Base-by-base conservation (phyloP, 2,113 vertebrate genomes). In the Oncorhynchus keta region DNA sequence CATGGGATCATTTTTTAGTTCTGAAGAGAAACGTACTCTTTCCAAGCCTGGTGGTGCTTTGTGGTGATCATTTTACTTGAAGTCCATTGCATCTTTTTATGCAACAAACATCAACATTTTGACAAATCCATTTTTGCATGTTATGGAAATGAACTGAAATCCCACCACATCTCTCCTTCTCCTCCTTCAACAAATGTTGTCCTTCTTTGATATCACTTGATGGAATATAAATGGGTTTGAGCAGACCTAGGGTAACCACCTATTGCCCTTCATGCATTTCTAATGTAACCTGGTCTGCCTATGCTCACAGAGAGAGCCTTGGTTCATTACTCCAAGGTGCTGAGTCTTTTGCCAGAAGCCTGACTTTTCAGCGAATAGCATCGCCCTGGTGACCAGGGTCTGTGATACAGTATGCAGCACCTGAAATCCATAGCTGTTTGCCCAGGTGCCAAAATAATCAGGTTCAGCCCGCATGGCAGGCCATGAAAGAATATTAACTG, bases 401-500 rank as follows among this genome's bases (percentile, higher is more conserved):
- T 89, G 39, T 45, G 39, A 45, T 89, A 88, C 84, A 76, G 82
- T 81, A 84, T 83, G 86, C 88, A 83, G 81, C 87, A 86, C 83
- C 86, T 90, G 88, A 90, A 91, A 86, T 85, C 83, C 86, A 78
- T 59, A 81, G 86, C 85, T 89, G 89, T 91, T 92, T 92, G 91
- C 90, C 89, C 88, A 88, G 86, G 88, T 91, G 89, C 91, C 91
- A 92, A 93, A 92, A 91, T 91, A 91, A 90, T 93, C 90, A 92
- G 86, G 89, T 91, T 87, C 83, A 84, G 88, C 82, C 76, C 70
- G 84, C 87, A 85, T 91, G 90, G 92, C 87, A 76, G 90, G 89
- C 91, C 90, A 90, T 93, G 90, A 93, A 91, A 92, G 90, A 90
- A 91, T 91, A 92, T 92, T 91, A 91, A 92, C 90, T 90, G 87